Base-by-base conservation (phyloP, 2,888 invertebrate species). In the Phyto melanocephala region DNA sequence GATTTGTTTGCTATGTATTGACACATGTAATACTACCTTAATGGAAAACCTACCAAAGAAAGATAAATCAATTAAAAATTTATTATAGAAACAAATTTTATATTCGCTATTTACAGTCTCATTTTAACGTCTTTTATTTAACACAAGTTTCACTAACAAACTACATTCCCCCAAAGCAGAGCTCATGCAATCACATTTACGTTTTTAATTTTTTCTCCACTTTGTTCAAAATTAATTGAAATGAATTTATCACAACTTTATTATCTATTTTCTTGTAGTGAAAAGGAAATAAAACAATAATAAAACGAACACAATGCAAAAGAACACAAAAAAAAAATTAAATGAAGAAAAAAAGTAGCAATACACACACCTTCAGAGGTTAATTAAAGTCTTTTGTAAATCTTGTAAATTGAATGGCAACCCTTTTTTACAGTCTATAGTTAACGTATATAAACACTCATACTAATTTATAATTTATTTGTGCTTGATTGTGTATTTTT, bases 201-300 rank as follows among this genome's bases (percentile, higher is more conserved):
- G 42, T 67, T 33, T 75, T 58, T 65, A 75, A 78, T 76, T 67
- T 71, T 82, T 79, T 76, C 75, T 56, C 82, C 82, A 86, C 87
- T 84, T 84, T 88, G 88, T 88, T 88, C 65, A 67, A 82, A 82
- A 79, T 82, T 82, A 82, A 82, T 82, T 82, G 82, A 82, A 82
- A 79, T 79, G 75, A 75, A 82, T 79, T 82, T 82, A 82, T 79
- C 75, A 71, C 60, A 76, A 71, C 35, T 82, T 82, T 79, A 62
- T 71, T 71, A 88, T 81, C 62, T 67, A 60, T 60, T 76, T 68
- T 76, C 42, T 62, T 75, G 74, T 20, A 42, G 13, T 20, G 52
- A 75, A 74, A 52, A 42, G 85, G 84, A 67, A 52, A 86, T 84
- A 86, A 63, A 70, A 76, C 20, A 65, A 50, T 37, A 62, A 58